These are phyloP conservation scores for Siniperca knerii DNA, from an alignment of 2,113 vertebrate genomes.

Conservation along the genomic window DNA sequence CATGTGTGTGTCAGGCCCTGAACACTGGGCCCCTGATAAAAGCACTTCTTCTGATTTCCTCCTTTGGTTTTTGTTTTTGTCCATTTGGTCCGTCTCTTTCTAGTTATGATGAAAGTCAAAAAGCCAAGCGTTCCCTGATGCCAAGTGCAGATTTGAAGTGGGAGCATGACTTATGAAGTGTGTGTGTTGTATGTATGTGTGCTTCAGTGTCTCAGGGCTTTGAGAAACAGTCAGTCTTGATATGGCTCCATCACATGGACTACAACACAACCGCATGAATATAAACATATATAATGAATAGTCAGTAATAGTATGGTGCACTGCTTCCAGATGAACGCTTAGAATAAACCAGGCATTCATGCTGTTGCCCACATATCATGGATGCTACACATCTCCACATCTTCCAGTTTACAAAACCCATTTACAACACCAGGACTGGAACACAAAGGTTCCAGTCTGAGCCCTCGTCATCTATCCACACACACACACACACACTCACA, in stretches of 20 bases:
- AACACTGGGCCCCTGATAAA: constrained; percentile 78
- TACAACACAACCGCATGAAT: constrained; percentile 29
- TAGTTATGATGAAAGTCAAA: constrained; percentile 78
- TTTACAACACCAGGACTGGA: constrained; percentile 57
- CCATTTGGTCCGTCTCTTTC: constrained; percentile 73
- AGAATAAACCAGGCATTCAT: constrained; percentile 62
- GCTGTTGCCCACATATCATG: constrained; percentile 36
- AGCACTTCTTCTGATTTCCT: constrained; percentile 77
- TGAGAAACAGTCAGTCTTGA: constrained; percentile 54
- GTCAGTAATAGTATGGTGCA: constrained; percentile 1
- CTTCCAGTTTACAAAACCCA: constrained; percentile 71
- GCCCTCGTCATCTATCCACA: constrained; percentile 28
- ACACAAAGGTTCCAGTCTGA: constrained; percentile 73
- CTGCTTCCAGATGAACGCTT: constrained; percentile 43
- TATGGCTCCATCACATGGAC: constrained; percentile 45
- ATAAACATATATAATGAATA: constrained; percentile 48
- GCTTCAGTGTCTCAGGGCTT: constrained; percentile 37
- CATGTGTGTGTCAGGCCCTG: constrained; percentile 47
- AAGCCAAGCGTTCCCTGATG: constrained; percentile 74
- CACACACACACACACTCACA: constrained; percentile 36
- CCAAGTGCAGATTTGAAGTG: constrained; percentile 70
- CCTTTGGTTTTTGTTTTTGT: constrained; percentile 65
- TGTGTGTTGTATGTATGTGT: constrained; percentile 60
- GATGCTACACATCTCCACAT: constrained; percentile 52
- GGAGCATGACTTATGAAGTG: constrained; percentile 60